phyloP scores from a whole-genome alignment of 2,888 invertebrate species.

The Limnephilus lunatus region DNA sequence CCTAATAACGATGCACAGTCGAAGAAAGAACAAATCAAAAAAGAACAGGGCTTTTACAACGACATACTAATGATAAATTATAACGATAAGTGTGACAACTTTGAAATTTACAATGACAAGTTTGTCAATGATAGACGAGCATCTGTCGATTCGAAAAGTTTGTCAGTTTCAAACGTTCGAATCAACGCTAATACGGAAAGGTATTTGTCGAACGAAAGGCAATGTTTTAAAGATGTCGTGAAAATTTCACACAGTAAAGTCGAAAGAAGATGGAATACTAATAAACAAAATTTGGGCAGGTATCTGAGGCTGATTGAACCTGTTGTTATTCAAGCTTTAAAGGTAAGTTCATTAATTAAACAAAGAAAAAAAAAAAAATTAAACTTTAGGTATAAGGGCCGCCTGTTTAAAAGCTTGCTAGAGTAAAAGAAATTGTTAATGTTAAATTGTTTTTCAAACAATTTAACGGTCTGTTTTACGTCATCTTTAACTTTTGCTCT shows the following conservation, averaged over 20 bases:
- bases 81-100: conserved; percentile 42
- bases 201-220: conserved; percentile 71
- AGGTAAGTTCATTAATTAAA: conserved; percentile 75
- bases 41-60: conserved; percentile 54
- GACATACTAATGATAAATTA: conserved; percentile 60
- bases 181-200: conserved; percentile 69
- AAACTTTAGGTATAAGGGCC: no score
- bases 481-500: no score
- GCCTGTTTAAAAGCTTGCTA: no score
- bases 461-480: no score
- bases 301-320: conserved; percentile 96
- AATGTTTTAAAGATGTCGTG: conserved; percentile 73
- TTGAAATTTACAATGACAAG: conserved; percentile 12
- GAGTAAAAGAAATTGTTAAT: no score
- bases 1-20: conserved; percentile 4
- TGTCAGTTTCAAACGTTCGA: not conserved
- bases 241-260: conserved; percentile 74
- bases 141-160: conserved; percentile 43
- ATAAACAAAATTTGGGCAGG: conserved; percentile 79
- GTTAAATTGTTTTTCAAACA: no score
- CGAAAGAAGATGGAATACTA: conserved; percentile 75
- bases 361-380: no score
- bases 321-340: conserved; percentile 94
- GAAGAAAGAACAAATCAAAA: conserved; percentile 22
- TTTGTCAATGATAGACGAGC: conserved; percentile 16